phyloP scores from a whole-genome alignment of 2,113 vertebrate species.

The Isichthys henryi region DNA sequence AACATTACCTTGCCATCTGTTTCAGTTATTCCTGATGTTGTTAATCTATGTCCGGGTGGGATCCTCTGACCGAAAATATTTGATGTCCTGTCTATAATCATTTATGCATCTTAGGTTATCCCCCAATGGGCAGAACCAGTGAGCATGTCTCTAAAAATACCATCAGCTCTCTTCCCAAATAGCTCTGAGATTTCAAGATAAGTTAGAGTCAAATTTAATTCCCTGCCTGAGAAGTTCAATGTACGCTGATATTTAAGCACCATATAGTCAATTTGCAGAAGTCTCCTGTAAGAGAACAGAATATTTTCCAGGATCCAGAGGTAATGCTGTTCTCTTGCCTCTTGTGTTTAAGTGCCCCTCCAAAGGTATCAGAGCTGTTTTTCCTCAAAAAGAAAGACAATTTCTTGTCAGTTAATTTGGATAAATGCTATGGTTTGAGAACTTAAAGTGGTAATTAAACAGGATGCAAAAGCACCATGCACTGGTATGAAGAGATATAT shows the following conservation, averaged over 20 bases:
- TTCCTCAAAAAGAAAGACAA: not conserved
- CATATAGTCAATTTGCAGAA: not conserved
- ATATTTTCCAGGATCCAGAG: not conserved
- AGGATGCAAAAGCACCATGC: not conserved
- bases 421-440: not conserved
- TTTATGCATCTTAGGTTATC: not conserved
- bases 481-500: not conserved
- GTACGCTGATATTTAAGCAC: not conserved
- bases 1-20: slow-evolving; percentile 24
- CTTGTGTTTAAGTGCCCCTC: not conserved
- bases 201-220: not conserved
- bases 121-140: not conserved
- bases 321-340: not conserved
- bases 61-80: slow-evolving; percentile 3
- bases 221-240: not conserved
- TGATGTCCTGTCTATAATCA: slow-evolving; percentile 3
- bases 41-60: not conserved
- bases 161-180: not conserved
- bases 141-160: not conserved
- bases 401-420: not conserved
- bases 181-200: not conserved
- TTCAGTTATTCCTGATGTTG: slow-evolving; percentile 16
- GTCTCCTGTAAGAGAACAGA: not conserved
- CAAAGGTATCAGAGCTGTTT: not conserved
- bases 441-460: not conserved